Base-by-base conservation (phyloP, 2,113 vertebrate genomes). In the Aphelocoma coerulescens region DNA sequence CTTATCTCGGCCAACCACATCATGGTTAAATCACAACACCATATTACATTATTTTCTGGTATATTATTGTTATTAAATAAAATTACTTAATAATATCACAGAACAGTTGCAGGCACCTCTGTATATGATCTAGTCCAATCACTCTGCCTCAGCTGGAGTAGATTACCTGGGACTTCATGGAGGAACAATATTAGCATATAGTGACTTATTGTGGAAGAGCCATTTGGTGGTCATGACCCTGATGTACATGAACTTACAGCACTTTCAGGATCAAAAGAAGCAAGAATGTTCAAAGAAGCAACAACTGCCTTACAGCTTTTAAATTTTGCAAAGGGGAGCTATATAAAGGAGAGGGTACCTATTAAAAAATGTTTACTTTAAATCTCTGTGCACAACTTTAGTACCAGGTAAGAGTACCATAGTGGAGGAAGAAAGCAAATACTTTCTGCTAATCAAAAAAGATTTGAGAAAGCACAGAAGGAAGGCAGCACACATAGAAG, bases 161-260 rank as follows among this genome's bases (percentile, higher is more conserved):
- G 15, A 13, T 62, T 62, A 32, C 23, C 21, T 52, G 55, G 39
- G 43, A 69, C 33, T 83, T 76, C 22, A 28, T 5, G n/a, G 80
- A 48, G 32, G 8, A 86, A 19, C 28, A 69, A 6, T 41, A 51
- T 46, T 30, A 46, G 9, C 11, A 55, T 69, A 4, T 8, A 77
- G 9, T 10, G 11, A 46, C 20, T 46, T 62, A 28, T 9, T 4
- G 1, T 58, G 39, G 27, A 71, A 81, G 32, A 74, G 12, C 26
- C 13, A 7, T 61, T 84, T 59, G 58, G 35, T 59, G 66, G 35
- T 37, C 0, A 0, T 59, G 26, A 66, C 41, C 12, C 8, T 21
- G 26, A 51, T 33, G 30, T 19, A 10, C 4, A 8, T 43, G 63
- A 57, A 77, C 74, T 74, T 54, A 46, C 37, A 77, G 27, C 22